Percentiles rank a stretch among this genome's conserved stretches.
Conservation (phyloP, 2,113 vertebrate genomes). For the Atlantisia rogersi region DNA sequence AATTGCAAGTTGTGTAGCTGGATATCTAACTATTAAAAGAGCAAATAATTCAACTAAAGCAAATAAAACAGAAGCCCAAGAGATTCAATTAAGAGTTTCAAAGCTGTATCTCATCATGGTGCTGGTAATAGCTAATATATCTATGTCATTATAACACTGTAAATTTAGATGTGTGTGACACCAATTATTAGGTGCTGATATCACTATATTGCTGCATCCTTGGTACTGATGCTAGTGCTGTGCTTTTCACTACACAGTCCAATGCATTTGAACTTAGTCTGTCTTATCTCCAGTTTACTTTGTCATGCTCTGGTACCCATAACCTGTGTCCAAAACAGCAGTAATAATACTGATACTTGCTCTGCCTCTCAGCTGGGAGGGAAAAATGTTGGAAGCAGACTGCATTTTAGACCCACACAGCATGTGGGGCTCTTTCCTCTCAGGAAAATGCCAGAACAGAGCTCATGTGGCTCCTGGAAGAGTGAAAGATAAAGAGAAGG, state of each 20-base stretch:
- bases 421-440: neutral
- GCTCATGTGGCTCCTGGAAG: neutral
- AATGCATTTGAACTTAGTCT: neutral
- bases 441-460: neutral
- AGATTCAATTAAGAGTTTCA: conserved; percentile 23
- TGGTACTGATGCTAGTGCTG: neutral
- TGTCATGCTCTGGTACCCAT: neutral
- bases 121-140: neutral
- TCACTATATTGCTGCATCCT: neutral
- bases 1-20: neutral
- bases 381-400: neutral
- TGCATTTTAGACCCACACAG: neutral
- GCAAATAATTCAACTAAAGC: neutral
- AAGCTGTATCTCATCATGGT: neutral
- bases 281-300: neutral
- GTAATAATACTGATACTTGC: neutral
- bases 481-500: neutral
- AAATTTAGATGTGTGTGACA: neutral
- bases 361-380: neutral
- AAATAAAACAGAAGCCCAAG: conserved; percentile 13
- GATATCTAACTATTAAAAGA: neutral
- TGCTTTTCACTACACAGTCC: neutral
- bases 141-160: neutral
- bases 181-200: neutral
- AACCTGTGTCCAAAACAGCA: neutral